phyloP scores from a whole-genome alignment of 2,888 invertebrate species.

The Syritta pipiens region DNA sequence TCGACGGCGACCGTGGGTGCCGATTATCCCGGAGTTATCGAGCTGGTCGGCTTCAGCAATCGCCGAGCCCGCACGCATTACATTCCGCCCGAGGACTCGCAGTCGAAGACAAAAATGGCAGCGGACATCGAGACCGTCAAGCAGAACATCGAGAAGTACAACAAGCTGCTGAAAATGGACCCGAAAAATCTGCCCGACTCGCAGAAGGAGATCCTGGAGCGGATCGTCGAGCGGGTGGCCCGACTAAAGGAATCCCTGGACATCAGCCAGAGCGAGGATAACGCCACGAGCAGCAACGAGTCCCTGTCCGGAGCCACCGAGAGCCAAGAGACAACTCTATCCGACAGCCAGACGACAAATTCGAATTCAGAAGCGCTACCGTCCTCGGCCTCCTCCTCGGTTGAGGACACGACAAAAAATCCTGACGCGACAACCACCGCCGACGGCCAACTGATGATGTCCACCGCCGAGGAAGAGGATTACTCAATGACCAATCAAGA shows the following conservation, averaged over 20 bases:
- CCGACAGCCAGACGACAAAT: slow-evolving; percentile 33
- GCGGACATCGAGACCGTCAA: slow-evolving; percentile 79
- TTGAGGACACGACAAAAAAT: slow-evolving; percentile 47
- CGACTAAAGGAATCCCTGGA: slow-evolving; percentile 78
- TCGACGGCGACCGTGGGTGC: slow-evolving; percentile 30
- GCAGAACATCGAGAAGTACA: slow-evolving; percentile 78
- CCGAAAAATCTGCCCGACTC: slow-evolving; percentile 78
- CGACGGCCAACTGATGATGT: slow-evolving; percentile 29
- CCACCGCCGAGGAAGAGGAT: slow-evolving; percentile 48
- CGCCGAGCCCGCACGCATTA: slow-evolving; percentile 77
- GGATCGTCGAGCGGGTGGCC: slow-evolving; percentile 79
- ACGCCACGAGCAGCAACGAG: slow-evolving; percentile 62
- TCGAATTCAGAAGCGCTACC: slow-evolving; percentile 22
- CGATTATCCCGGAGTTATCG: slow-evolving; percentile 78
- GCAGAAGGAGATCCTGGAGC: slow-evolving; percentile 78
- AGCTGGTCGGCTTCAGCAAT: slow-evolving; percentile 77
- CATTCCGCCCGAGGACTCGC: slow-evolving; percentile 69
- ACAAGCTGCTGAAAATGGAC: slow-evolving; percentile 76
- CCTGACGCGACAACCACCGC: slow-evolving; percentile 37
- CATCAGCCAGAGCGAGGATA: slow-evolving; percentile 73
- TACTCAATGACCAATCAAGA: slow-evolving; percentile 59
- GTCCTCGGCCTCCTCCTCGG: slow-evolving; percentile 15
- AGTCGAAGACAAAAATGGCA: slow-evolving; percentile 75
- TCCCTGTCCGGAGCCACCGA: slow-evolving; percentile 32
- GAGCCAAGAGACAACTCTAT: slow-evolving; percentile 48